Conservation (phyloP, 1,140 invertebrate species). For the Bactericera cockerelli region DNA sequence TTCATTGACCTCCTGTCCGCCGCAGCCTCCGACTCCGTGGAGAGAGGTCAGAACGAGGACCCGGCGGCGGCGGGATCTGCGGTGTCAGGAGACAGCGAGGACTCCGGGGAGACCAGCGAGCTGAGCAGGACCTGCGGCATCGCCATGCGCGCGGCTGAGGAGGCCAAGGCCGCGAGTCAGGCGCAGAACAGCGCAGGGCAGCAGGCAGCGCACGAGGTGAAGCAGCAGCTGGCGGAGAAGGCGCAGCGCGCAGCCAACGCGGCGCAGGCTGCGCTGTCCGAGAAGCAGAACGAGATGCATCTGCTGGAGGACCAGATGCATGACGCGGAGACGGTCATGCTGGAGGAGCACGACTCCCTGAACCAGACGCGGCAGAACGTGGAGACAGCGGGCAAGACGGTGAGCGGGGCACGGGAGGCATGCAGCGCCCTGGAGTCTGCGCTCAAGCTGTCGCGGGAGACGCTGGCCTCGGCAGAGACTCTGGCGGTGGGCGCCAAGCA, state of each 20-base stretch:
- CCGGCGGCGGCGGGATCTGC: neutral
- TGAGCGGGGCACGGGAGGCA: neutral
- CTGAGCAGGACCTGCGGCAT: neutral
- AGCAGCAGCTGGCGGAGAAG: neutral
- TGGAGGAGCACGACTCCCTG: neutral
- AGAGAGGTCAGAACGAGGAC: neutral
- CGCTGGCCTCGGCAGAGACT: neutral
- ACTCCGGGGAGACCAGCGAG: neutral
- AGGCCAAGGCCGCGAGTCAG: neutral
- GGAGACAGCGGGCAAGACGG: neutral
- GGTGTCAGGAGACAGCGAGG: neutral
- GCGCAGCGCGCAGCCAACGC: neutral
- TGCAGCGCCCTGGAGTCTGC: neutral
- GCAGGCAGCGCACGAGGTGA: neutral
- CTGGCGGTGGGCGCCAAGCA: neutral
- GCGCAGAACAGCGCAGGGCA: conserved; percentile 1
- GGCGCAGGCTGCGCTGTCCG: neutral
- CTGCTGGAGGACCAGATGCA: conserved; percentile 1
- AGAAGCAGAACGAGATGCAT: neutral
- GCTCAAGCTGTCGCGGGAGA: neutral
- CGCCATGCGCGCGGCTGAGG: neutral
- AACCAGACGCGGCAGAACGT: neutral
- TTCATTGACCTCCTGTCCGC: neutral
- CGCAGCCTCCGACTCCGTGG: neutral
- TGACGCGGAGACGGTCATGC: neutral